Evolutionary conservation across 2,113 vertebrate species (phyloP), one percentile per base, ranked within the genome.

Genomic region (Ancistrus triradiatus): DNA sequence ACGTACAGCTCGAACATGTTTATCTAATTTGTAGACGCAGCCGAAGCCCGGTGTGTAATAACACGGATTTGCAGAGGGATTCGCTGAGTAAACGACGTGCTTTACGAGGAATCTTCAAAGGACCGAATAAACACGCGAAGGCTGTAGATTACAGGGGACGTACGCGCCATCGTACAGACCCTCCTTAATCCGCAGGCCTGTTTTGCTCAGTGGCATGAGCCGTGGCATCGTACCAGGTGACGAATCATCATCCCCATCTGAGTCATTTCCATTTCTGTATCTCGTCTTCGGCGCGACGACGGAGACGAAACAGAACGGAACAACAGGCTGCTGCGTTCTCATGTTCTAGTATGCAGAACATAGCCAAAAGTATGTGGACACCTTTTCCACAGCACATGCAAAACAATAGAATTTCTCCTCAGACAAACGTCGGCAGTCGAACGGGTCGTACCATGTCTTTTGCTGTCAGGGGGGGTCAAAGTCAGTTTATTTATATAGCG

Each of bases 81-180:
- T 75, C 66, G 55, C 35, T 63, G 57, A 56, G 51, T 46, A 70
- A 73, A 69, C 24, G 2, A 9, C 14, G 1, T 27, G 22, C 44
- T 58, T 65, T 24, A 31, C 33, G 37, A 46, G 28, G 47, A 14
- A 31, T 65, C 22, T 44, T 55, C 18, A 60, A 43, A 63, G 17
- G 19, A 56, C n/a, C n/a, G 3, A 19, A 48, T 35, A 24, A 37
- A 15, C 1, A 11, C 11, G 14, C 38, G 37, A 11, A 19, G 25
- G 9, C 9, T 9, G 3, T 38, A 38, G 55, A 49, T 27, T 5
- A 55, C 7, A 55, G 7, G 25, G 50, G 25, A 53, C 15, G 62
- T 22, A 28, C 28, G 33, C 13, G 21, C 14, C 13, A 14, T 21
- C 18, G 2, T 6, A 13, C 37, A 52, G 35, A 27, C 14, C 7